A percentile compares a stretch with the other conserved stretches of the same genome.
Conservation (phyloP, 1,140 invertebrate species). For the Drosophila baimaii region DNA sequence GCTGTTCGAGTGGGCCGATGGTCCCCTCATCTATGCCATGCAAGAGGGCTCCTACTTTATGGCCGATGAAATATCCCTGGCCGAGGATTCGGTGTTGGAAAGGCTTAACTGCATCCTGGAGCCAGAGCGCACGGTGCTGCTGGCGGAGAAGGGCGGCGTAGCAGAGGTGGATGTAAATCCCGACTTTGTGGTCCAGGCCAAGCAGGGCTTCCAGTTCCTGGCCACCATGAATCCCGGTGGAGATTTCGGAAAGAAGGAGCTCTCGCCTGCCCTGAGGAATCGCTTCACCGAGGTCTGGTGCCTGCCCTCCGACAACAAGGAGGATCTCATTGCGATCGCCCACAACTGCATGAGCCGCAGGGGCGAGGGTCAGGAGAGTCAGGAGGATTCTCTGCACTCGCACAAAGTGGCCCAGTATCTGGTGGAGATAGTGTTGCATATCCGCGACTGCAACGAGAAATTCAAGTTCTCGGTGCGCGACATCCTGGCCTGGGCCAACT, state of each 20-base stretch:
- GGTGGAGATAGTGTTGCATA: slow-evolving; percentile 76
- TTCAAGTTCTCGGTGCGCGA: slow-evolving; percentile 96
- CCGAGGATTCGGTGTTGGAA: slow-evolving; percentile 99
- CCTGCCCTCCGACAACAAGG: slow-evolving; percentile 77
- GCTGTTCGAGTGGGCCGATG: slow-evolving; percentile 99
- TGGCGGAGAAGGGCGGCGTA: slow-evolving; percentile 93
- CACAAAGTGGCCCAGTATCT: slow-evolving; percentile 71
- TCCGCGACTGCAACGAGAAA: slow-evolving; percentile 85
- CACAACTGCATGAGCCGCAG: slow-evolving; percentile 69
- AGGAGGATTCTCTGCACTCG: too few species aligned
- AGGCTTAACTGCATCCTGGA: slow-evolving; percentile 98
- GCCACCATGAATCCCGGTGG: slow-evolving; percentile 99
- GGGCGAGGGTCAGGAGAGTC: neutral
- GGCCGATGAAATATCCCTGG: slow-evolving; percentile 99
- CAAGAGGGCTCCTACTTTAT: slow-evolving; percentile 94
- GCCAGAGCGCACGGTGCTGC: slow-evolving; percentile 94
- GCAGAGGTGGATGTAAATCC: slow-evolving; percentile 84
- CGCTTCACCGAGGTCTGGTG: slow-evolving; percentile 99
- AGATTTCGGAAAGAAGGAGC: slow-evolving; percentile 99
- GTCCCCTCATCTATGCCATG: slow-evolving; percentile 97
- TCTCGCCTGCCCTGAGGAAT: slow-evolving; percentile 98
- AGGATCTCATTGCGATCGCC: slow-evolving; percentile 88
- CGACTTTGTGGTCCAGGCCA: slow-evolving; percentile 89
- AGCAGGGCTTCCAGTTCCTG: slow-evolving; percentile 94
- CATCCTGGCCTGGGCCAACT: slow-evolving; percentile 95